A percentile compares a stretch with the other conserved stretches of the same genome.
Conservation (phyloP, 2,113 vertebrate species). For the Lophius piscatorius region DNA sequence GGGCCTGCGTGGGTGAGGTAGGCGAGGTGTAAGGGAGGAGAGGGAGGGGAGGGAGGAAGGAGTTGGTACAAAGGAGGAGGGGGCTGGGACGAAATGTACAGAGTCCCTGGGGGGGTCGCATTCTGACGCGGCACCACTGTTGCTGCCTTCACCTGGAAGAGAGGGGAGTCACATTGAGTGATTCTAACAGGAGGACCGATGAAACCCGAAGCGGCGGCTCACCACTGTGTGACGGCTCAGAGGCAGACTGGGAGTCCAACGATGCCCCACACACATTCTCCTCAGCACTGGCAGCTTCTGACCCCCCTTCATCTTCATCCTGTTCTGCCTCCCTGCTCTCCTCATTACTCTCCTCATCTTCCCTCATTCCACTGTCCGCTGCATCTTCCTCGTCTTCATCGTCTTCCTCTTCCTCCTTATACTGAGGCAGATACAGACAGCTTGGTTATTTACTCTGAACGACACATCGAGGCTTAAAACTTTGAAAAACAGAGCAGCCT, state of each 20-base stretch:
- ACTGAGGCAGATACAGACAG: slow-evolving; percentile 4
- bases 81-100: slow-evolving; percentile 73
- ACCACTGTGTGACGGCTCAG: slow-evolving; percentile 89
- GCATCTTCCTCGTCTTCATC: too few species aligned
- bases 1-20: slow-evolving; percentile 87
- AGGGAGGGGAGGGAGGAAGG: slow-evolving; percentile 83
- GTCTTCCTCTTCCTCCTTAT: slow-evolving; percentile 88
- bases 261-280: slow-evolving; percentile 84
- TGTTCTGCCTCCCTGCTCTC: slow-evolving; percentile 87
- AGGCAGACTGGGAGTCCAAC: slow-evolving; percentile 76
- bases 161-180: not conserved
- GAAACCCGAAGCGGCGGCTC: not conserved
- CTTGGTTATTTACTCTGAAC: not conserved
- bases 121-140: slow-evolving; percentile 74
- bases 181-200: not conserved
- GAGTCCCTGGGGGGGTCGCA: slow-evolving; percentile 83
- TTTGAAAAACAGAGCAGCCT: slow-evolving; percentile 7
- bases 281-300: slow-evolving; percentile 86
- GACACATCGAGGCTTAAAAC: not conserved
- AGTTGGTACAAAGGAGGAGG: slow-evolving; percentile 75
- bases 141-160: slow-evolving; percentile 83
- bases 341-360: slow-evolving; percentile 89
- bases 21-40: slow-evolving; percentile 83
- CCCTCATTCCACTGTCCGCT: too few species aligned
- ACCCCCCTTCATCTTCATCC: slow-evolving; percentile 84